Evolutionary conservation across 2,113 vertebrate genomes (phyloP), one percentile per base, ranked within the genome.

Genomic region (Gadus chalcogrammus): DNA sequence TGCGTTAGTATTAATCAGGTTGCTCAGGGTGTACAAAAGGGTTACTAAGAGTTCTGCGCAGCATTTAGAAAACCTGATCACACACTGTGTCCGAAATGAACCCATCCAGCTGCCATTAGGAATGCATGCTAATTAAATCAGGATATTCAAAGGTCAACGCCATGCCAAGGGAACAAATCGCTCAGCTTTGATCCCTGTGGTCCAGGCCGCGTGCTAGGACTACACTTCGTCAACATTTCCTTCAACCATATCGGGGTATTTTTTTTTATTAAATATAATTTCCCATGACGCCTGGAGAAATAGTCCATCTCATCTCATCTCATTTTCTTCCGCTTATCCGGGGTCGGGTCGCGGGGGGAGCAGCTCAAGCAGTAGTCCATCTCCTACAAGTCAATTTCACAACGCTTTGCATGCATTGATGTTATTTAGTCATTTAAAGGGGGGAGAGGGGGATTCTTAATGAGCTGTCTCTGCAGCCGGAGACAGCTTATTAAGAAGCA

Each of bases 81-180:
- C 48, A 67, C 70, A 55, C 59, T 56, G 31, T 48, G 62, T 28
- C 63, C 62, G 17, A 66, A 64, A 72, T 72, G 18, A 71, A 71
- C 62, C 58, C 28, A 55, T 20, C 38, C 56, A 72, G 48, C 16
- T 52, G 22, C 31, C n/a, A 66, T 68, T 78, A 74, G 62, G 38
- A 20, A n/a, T 27, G 67, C 74, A 70, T 74, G 65, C 70, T 79
- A 82, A 84, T 79, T 78, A 24, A 79, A 74, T 70, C 9, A 13
- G 61, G 70, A 71, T 56, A 84, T 73, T 53, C 68, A 83, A 86
- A 86, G 72, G 77, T 86, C 75, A 82, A 68, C 63, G 64, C n/a
- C 52, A 83, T 79, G 67, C 71, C 42, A 73, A 58, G 61, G 38
- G 4, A 60, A 58, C 42, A 52, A 64, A 42, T 59, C 72, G 64